Conservation (phyloP, 2,797 vertebrate species). For the Agapornis canus region DNA sequence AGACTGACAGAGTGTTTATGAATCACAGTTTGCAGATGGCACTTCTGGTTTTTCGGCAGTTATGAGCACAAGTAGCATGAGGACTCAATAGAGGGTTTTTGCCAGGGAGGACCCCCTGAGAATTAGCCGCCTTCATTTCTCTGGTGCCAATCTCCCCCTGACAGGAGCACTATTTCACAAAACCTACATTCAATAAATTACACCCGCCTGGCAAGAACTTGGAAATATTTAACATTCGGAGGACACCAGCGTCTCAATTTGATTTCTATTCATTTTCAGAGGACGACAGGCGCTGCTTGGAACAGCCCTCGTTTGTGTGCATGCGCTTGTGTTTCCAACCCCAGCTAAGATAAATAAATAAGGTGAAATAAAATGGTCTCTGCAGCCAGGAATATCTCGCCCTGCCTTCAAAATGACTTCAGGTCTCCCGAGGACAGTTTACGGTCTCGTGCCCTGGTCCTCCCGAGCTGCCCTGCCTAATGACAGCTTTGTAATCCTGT, state of each 20-base stretch:
- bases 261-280: constrained; percentile 70
- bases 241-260: constrained; percentile 53
- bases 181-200: constrained; percentile 79
- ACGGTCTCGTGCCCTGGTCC: constrained; percentile 68
- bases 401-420: constrained; percentile 52
- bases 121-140: constrained; percentile 80
- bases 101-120: constrained; percentile 83
- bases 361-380: not conserved
- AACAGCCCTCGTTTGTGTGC: constrained; percentile 41
- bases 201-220: constrained; percentile 69
- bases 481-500: constrained; percentile 75
- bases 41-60: constrained; percentile 81
- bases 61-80: constrained; percentile 80
- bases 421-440: constrained; percentile 62
- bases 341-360: not conserved
- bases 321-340: not conserved
- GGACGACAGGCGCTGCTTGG: constrained; percentile 47
- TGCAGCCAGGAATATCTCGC: constrained; percentile 20
- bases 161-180: constrained; percentile 76
- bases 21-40: constrained; percentile 89
- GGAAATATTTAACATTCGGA: constrained; percentile 68
- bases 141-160: constrained; percentile 79
- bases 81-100: constrained; percentile 78
- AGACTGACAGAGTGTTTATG: constrained; percentile 86
- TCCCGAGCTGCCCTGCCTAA: constrained; percentile 59